Evolutionary conservation across 2,888 invertebrate genomes (phyloP).

Genomic region (Pyrochroa serraticornis): DNA sequence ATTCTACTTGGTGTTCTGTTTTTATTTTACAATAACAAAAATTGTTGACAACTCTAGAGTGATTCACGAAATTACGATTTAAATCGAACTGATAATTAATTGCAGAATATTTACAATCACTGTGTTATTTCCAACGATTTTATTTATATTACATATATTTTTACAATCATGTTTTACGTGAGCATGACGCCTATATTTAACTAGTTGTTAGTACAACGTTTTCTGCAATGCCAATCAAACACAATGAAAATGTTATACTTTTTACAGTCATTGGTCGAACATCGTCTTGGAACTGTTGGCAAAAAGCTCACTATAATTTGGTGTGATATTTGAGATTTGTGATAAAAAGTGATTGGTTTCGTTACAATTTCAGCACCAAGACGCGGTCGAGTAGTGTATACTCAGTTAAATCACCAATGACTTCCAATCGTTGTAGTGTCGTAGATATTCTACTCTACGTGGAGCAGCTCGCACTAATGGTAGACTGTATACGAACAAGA

Average conservation of each 20-base stretch:
- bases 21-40: conserved; percentile 24
- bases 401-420: conserved; percentile 47
- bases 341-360: conserved; percentile 5
- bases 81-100: neutral
- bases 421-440: conserved; percentile 37
- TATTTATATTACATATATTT: conserved; percentile 51
- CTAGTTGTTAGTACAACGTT: conserved; percentile 38
- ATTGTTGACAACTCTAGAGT: neutral
- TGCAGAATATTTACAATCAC: conserved; percentile 38
- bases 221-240: conserved; percentile 46
- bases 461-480: conserved; percentile 43
- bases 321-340: conserved; percentile 17
- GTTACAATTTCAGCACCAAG: no score
- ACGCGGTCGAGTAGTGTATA: conserved; percentile 34
- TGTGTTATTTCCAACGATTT: conserved; percentile 48
- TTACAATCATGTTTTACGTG: conserved; percentile 50
- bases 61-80: no score
- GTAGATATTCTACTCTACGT: conserved; percentile 27
- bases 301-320: conserved; percentile 27
- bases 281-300: conserved; percentile 17
- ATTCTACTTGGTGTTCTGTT: conserved; percentile 48
- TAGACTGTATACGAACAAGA: conserved; percentile 33
- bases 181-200: conserved; percentile 48
- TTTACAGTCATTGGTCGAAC: conserved; percentile 22
- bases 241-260: conserved; percentile 33